phyloP scores from a whole-genome alignment of 2,797 vertebrate genomes.

The Antrozous pallidus region DNA sequence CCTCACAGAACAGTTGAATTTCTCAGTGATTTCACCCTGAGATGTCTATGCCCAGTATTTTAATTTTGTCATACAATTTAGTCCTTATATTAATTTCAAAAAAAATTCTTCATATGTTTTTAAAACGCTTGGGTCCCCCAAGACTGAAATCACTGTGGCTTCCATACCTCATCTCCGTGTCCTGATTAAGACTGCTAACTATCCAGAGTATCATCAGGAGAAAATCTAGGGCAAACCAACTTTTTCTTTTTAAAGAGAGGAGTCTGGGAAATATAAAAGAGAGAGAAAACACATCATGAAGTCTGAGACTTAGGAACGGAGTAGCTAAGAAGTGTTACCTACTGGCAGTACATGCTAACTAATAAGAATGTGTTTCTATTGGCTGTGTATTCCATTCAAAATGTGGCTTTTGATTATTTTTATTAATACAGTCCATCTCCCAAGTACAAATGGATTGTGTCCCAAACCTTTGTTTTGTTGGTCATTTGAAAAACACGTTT shows the following conservation, averaged over 20 bases:
- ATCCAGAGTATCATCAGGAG: conserved; percentile 61
- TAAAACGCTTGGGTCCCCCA: not conserved
- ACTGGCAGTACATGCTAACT: not conserved
- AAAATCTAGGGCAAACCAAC: conserved; percentile 79
- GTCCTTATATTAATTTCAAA: not conserved
- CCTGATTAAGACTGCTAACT: conserved; percentile 76
- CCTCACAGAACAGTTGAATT: not conserved
- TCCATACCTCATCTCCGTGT: conserved; percentile 64
- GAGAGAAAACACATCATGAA: conserved; percentile 1
- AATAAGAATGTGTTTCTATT: not conserved
- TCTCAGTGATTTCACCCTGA: not conserved
- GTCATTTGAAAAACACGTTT: conserved; percentile 19
- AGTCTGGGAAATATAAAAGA: conserved; percentile 67
- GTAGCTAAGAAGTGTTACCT: not conserved
- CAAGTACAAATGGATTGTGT: not conserved
- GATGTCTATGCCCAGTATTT: conserved; percentile 9
- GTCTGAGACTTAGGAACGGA: not conserved
- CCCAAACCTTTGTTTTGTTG: not conserved
- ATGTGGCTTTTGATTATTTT: not conserved
- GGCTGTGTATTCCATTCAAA: not conserved
- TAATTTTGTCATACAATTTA: conserved; percentile 11
- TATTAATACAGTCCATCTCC: not conserved
- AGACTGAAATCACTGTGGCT: not conserved
- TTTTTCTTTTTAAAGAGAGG: conserved; percentile 57
- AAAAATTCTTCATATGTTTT: not conserved